Evolutionary conservation across 2,797 vertebrate species (phyloP).

Genomic region (Pelochelys cantorii): DNA sequence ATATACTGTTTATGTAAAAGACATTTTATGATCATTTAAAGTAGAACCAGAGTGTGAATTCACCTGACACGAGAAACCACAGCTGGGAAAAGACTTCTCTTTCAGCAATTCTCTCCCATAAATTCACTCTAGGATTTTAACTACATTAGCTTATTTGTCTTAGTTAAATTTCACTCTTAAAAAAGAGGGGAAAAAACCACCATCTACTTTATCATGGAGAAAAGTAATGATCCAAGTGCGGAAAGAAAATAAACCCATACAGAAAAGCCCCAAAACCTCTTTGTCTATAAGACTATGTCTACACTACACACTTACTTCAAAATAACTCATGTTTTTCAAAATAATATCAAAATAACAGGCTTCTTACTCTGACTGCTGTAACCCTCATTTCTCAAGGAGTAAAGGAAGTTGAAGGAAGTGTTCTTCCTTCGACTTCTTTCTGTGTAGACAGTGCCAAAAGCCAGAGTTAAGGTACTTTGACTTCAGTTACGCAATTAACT

Average conservation of each 20-base stretch:
- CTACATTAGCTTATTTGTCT: constrained; percentile 42
- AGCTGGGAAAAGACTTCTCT: constrained; percentile 49
- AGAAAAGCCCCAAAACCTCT: not conserved
- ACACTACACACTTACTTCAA: too few relatives aligned
- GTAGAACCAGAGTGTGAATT: constrained; percentile 50
- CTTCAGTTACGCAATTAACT: too few relatives aligned
- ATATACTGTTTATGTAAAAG: constrained; percentile 57
- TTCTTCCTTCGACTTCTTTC: too few relatives aligned
- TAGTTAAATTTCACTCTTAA: not conserved
- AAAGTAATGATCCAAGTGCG: not conserved
- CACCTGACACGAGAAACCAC: constrained; percentile 59
- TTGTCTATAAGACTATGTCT: not conserved
- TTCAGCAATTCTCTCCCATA: not conserved
- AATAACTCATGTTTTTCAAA: too few relatives aligned
- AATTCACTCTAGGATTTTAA: constrained; percentile 26
- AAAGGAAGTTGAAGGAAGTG: too few relatives aligned
- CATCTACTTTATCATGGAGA: constrained; percentile 3
- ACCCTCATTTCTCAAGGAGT: too few relatives aligned
- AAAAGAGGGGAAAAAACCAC: not conserved
- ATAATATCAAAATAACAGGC: too few relatives aligned
- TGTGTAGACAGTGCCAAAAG: too few relatives aligned
- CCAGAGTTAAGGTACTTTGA: too few relatives aligned
- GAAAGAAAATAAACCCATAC: not conserved
- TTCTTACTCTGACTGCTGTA: too few relatives aligned
- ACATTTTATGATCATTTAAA: constrained; percentile 40